Evolutionary conservation across 2,888 invertebrate genomes (phyloP).

Genomic region (Eupeodes latifasciatus): DNA sequence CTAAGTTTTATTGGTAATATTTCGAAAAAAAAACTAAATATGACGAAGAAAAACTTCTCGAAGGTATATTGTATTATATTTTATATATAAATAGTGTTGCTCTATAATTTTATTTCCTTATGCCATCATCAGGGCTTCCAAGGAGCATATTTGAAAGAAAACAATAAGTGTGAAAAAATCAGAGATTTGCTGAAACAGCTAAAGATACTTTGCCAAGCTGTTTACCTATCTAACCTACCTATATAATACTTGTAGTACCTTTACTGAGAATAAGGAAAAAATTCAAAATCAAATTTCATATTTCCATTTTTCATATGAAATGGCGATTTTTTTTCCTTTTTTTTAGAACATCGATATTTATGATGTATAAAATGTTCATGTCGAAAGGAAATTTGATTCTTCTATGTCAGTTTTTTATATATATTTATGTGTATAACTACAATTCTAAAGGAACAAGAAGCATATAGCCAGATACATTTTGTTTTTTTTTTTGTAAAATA

Average conservation of each 20-base stretch:
- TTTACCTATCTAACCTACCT: too few species aligned
- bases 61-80: too few species aligned
- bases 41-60: background rate
- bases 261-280: too few species aligned
- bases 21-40: constrained; percentile 15
- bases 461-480: too few species aligned
- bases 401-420: too few species aligned
- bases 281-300: constrained; percentile 23
- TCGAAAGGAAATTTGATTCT: too few species aligned
- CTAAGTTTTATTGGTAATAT: constrained; percentile 56
- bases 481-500: too few species aligned
- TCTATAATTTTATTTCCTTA: constrained; percentile 55
- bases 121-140: background rate
- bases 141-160: constrained; percentile 10
- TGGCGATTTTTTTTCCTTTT: background rate
- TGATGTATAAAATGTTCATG: background rate
- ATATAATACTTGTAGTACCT: background rate
- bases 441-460: too few species aligned
- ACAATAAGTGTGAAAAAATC: constrained; percentile 36
- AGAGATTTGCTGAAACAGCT: constrained; percentile 47
- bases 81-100: background rate
- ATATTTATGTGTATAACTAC: too few species aligned
- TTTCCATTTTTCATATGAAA: background rate
- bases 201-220: constrained; percentile 39
- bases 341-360: background rate